Evolutionary conservation across 2,888 invertebrate genomes (phyloP).

Genomic region (Drosophila dives): DNA sequence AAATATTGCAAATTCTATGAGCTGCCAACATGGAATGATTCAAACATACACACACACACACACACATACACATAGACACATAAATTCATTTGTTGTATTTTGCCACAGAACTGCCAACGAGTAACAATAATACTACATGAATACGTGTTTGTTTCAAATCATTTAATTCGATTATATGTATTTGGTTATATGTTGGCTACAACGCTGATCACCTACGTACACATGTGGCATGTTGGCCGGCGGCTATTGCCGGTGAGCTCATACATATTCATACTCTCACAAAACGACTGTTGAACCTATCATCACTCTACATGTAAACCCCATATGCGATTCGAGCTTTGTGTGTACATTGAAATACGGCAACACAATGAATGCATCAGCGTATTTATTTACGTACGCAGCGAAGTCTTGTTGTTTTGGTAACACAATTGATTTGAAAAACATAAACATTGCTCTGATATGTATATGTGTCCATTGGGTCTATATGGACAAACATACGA

Average conservation of each 20-base stretch:
- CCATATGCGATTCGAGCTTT: slow-evolving; percentile 5
- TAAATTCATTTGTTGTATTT: slow-evolving; percentile 1
- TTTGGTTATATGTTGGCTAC: slow-evolving; percentile 32
- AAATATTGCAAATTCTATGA: slow-evolving; percentile 60
- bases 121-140: neutral
- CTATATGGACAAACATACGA: slow-evolving; percentile 38
- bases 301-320: slow-evolving; percentile 6
- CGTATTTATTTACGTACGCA: slow-evolving; percentile 59
- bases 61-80: no score
- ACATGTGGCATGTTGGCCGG: slow-evolving; percentile 32
- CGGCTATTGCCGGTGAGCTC: slow-evolving; percentile 37
- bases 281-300: slow-evolving; percentile 58
- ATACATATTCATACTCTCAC: slow-evolving; percentile 21
- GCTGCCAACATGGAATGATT: slow-evolving; percentile 30
- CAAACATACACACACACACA: neutral
- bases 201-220: slow-evolving; percentile 32
- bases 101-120: neutral
- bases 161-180: slow-evolving; percentile 27
- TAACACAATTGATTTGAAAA: slow-evolving; percentile 72
- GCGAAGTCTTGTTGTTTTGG: slow-evolving; percentile 43
- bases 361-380: slow-evolving; percentile 20
- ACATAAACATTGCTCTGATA: slow-evolving; percentile 57
- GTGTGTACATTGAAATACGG: slow-evolving; percentile 43
- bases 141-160: slow-evolving; percentile 21
- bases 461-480: slow-evolving; percentile 26